A percentile compares a stretch with the other conserved stretches of the same genome.
These are phyloP conservation scores for Hyles euphorbiae DNA, from an alignment of 1,140 invertebrate species.

Conservation along the genomic window DNA sequence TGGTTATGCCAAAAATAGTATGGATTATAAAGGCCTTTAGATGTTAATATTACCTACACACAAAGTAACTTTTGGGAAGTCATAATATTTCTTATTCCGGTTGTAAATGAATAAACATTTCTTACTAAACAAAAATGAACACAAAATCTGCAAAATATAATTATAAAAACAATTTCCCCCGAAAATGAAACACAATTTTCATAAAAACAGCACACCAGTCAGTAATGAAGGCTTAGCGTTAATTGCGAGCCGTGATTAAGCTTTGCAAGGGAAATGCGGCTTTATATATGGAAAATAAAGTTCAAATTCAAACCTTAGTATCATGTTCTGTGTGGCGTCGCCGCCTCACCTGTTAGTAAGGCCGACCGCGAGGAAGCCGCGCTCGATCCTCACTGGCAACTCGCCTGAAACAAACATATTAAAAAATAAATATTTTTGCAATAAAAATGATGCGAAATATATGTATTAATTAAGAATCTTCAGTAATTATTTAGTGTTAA, in stretches of 20 bases:
- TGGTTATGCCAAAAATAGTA: no score
- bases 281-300: slow-evolving; percentile 41
- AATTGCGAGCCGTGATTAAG: slow-evolving; percentile 6
- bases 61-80: no score
- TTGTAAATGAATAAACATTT: no score
- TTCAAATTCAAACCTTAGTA: slow-evolving; percentile 72
- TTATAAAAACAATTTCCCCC: slow-evolving; percentile 7
- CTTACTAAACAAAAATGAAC: slow-evolving; percentile 1
- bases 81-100: no score
- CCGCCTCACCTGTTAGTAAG: slow-evolving; percentile 72
- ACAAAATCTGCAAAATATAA: slow-evolving; percentile 4
- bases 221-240: slow-evolving; percentile 22
- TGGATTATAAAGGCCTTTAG: no score
- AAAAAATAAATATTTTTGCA: no score
- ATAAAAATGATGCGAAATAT: no score
- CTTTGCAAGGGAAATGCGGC: neutral
- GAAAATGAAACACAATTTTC: slow-evolving; percentile 24
- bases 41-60: no score
- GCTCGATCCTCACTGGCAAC: slow-evolving; percentile 56
- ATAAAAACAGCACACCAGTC: slow-evolving; percentile 19
- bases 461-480: no score
- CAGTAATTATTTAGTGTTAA: no score
- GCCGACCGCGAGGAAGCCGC: slow-evolving; percentile 60
- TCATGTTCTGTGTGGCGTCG: slow-evolving; percentile 69
- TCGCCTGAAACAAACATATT: slow-evolving; percentile 44